phyloP scores from a whole-genome alignment of 2,888 invertebrate species.

The Phania funesta region DNA sequence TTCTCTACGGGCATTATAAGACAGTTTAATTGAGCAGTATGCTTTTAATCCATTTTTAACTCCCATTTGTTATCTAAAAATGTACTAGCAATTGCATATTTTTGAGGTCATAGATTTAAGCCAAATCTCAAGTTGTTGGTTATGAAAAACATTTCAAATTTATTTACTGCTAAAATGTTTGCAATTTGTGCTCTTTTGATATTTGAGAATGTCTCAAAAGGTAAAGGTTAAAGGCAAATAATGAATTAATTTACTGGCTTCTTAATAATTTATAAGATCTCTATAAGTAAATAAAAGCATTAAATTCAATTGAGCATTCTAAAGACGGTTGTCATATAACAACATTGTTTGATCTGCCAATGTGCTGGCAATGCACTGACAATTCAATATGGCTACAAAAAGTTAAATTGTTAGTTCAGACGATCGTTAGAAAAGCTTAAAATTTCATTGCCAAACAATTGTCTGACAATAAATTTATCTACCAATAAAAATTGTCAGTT shows the following conservation, averaged over 20 bases:
- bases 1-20: background rate
- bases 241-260: conserved; percentile 1
- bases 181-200: background rate
- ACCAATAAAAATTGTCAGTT: no score
- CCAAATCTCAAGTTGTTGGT: background rate
- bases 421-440: no score
- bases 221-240: background rate
- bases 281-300: background rate
- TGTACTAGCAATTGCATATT: conserved; percentile 31
- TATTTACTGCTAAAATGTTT: background rate
- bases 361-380: no score
- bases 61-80: background rate
- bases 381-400: no score
- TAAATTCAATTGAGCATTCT: background rate
- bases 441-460: no score
- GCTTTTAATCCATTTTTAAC: background rate
- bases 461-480: no score
- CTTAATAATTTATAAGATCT: conserved; percentile 23
- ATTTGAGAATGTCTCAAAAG: background rate
- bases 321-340: no score
- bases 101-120: conserved; percentile 17
- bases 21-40: conserved; percentile 10
- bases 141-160: background rate
- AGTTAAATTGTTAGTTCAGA: no score
- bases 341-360: no score